Evolutionary conservation across 2,797 vertebrate genomes (phyloP), one percentile per base, ranked within the genome.

Genomic region (Brotogeris chrysoptera): DNA sequence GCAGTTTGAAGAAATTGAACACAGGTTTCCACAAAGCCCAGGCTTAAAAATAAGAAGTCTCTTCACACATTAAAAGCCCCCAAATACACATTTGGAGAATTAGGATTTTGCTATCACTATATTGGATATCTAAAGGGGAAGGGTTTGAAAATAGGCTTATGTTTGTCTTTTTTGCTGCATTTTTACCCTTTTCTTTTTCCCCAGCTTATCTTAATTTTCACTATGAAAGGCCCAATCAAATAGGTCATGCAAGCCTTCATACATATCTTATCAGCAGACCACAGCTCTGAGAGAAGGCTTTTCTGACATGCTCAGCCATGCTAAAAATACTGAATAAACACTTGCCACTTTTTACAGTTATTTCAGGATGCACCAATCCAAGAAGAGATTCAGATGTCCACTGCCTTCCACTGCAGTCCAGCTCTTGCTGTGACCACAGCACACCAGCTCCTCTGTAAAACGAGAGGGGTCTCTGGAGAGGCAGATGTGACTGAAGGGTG

Each of bases 111-210:
- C 44, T 77, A 87, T 74, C 30, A 1, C 52, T 92, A 8, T 73
- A 69, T 3, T 46, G 14, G 55, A 19, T 92, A 86, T 38, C 60
- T 93, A 65, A 92, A 90, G 52, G 20, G 25, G 41, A 72, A 70
- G 38, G 82, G 94, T 88, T 86, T 79, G 21, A 36, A 92, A 95
- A 92, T 13, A 86, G 68, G 86, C 55, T 95, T 94, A 92, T 3
- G 4, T 53, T 83, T 78, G 81, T 88, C 52, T 92, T 93, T 94
- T 88, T 80, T 86, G n/a, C 24, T 0, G 9, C 11, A 27, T 82
- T 85, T 81, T 83, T 39, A 84, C 28, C 28, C 38, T 91, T 84
- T 93, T 72, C 69, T 85, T 74, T 38, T 50, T 55, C 43, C 36
- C 9, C 7, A 73, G 24, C 7, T 1, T 52, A 28, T 73, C 71